Conservation (phyloP, 2,797 vertebrate genomes). For the Enteromius anoplus region DNA sequence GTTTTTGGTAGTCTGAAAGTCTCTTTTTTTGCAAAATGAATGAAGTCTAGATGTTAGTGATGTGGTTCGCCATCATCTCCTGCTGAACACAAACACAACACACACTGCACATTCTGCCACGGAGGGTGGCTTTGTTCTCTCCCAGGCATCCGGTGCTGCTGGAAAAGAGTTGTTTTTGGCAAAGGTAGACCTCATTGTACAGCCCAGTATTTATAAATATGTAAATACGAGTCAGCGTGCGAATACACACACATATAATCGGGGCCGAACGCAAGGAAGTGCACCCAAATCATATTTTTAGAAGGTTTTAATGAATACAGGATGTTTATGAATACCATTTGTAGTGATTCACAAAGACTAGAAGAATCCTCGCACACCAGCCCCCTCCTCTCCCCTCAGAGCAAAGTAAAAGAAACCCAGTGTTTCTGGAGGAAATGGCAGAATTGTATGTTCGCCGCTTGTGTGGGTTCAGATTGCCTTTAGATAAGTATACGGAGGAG, state of each 20-base stretch:
- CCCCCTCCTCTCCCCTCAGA: slow-evolving; percentile 63
- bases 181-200: slow-evolving; percentile 78
- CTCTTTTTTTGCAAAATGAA: slow-evolving; percentile 42
- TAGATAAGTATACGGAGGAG: slow-evolving; percentile 77
- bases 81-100: slow-evolving; percentile 56
- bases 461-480: slow-evolving; percentile 75
- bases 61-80: slow-evolving; percentile 51
- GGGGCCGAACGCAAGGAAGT: slow-evolving; percentile 61
- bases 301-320: slow-evolving; percentile 87
- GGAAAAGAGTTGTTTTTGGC: slow-evolving; percentile 81
- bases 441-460: slow-evolving; percentile 70
- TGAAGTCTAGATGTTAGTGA: slow-evolving; percentile 54
- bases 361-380: slow-evolving; percentile 77
- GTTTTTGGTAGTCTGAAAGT: slow-evolving; percentile 30
- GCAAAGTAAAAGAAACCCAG: slow-evolving; percentile 63
- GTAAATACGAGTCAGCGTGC: slow-evolving; percentile 77
- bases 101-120: slow-evolving; percentile 57
- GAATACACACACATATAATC: slow-evolving; percentile 56
- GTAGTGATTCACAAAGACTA: slow-evolving; percentile 81
- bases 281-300: slow-evolving; percentile 81
- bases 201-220: slow-evolving; percentile 83
- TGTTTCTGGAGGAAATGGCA: slow-evolving; percentile 75
- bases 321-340: slow-evolving; percentile 85
- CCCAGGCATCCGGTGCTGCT: slow-evolving; percentile 72
- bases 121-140: slow-evolving; percentile 74